Conservation (phyloP, 2,888 invertebrate genomes). For the Acleris literana region DNA sequence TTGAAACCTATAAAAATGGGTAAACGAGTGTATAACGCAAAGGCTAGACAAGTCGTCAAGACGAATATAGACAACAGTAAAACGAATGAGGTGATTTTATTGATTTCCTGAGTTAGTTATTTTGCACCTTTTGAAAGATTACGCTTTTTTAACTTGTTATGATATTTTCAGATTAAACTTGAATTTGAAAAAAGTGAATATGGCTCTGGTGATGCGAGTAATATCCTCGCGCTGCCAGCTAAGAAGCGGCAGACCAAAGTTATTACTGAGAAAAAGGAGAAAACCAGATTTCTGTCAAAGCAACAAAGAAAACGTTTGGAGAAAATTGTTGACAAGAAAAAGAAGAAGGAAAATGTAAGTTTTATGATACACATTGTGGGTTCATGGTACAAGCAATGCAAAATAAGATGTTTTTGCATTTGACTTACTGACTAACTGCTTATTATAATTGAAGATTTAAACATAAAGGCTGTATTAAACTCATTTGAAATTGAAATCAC, state of each 20-base stretch:
- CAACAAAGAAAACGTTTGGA: slow-evolving; percentile 93
- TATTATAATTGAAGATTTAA: too few species aligned
- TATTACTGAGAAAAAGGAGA: slow-evolving; percentile 80
- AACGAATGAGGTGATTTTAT: slow-evolving; percentile 85
- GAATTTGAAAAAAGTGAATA: slow-evolving; percentile 84
- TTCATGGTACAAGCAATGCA: too few species aligned
- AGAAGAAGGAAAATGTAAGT: slow-evolving; percentile 93
- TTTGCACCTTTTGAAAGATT: slow-evolving; percentile 15
- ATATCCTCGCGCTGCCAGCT: slow-evolving; percentile 92
- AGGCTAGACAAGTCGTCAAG: slow-evolving; percentile 87
- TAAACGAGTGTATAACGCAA: slow-evolving; percentile 89
- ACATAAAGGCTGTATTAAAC: too few species aligned
- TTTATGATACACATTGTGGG: not conserved
- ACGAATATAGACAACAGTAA: slow-evolving; percentile 88
- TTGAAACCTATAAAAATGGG: slow-evolving; percentile 79
- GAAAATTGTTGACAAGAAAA: slow-evolving; percentile 93
- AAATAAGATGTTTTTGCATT: too few species aligned
- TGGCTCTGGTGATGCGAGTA: slow-evolving; percentile 87
- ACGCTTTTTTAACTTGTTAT: not conserved
- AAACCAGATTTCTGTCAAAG: slow-evolving; percentile 90
- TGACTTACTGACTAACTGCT: too few species aligned
- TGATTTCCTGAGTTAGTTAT: slow-evolving; percentile 10
- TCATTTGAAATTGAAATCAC: too few species aligned
- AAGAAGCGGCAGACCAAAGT: slow-evolving; percentile 90
- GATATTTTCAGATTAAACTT: slow-evolving; percentile 84